phyloP scores from a whole-genome alignment of 2,888 invertebrate genomes.

The Napeogenes sylphis region DNA sequence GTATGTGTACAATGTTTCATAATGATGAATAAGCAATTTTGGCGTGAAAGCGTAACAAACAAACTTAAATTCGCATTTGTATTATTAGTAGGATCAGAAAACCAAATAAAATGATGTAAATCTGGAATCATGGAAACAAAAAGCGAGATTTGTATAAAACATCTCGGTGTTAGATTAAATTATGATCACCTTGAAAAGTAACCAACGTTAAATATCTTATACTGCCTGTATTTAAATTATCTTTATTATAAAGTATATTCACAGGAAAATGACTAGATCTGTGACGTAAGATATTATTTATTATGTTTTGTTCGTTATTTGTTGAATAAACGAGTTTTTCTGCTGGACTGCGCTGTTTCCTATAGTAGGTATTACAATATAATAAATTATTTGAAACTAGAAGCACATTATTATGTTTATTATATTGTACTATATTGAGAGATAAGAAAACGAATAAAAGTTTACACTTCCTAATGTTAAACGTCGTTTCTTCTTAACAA shows the following conservation, averaged over 20 bases:
- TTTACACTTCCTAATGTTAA: too few species aligned
- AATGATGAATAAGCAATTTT: too few species aligned
- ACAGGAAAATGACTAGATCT: conserved; percentile 13
- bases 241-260: conserved; percentile 14
- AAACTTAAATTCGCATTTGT: too few species aligned
- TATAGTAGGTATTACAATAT: too few species aligned
- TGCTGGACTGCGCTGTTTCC: neutral
- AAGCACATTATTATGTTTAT: too few species aligned
- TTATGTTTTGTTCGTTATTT: neutral
- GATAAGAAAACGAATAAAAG: too few species aligned
- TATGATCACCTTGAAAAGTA: conserved; percentile 16
- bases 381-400: too few species aligned
- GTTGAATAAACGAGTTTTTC: conserved; percentile 4
- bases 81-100: too few species aligned
- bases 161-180: conserved; percentile 2
- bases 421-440: too few species aligned
- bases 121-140: neutral
- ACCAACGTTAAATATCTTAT: conserved; percentile 17
- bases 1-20: too few species aligned
- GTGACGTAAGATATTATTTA: conserved; percentile 5
- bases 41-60: too few species aligned
- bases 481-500: too few species aligned
- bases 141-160: neutral
- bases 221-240: conserved; percentile 10
- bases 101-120: neutral